Conservation (phyloP, 2,888 invertebrate genomes). For the Imbricaverruca yamaguchii region DNA sequence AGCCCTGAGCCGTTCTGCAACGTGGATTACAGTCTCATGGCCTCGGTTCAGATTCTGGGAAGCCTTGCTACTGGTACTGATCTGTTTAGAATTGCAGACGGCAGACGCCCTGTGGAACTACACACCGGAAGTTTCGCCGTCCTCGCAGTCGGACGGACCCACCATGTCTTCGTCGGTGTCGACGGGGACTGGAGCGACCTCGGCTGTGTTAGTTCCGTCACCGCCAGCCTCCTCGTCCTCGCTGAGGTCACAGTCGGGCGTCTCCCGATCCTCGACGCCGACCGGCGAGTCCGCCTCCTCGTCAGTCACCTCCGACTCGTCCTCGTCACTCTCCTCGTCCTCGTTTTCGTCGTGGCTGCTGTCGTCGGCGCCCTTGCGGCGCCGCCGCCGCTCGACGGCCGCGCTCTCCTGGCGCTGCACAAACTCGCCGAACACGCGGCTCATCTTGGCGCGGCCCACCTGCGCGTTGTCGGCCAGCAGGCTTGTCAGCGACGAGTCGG, state of each 20-base stretch:
- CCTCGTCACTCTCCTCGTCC: conserved; percentile 20
- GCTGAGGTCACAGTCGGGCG: too few relatives aligned
- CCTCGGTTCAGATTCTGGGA: too few relatives aligned
- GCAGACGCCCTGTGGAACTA: too few relatives aligned
- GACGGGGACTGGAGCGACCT: not conserved
- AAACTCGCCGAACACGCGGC: conserved; percentile 32
- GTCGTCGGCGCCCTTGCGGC: not conserved
- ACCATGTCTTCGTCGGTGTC: not conserved
- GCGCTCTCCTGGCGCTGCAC: conserved; percentile 23
- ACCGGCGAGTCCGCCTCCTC: not conserved
- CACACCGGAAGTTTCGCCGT: not conserved
- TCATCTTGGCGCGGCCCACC: conserved; percentile 36
- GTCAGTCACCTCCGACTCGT: conserved; percentile 22
- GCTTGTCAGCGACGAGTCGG: conserved; percentile 47
- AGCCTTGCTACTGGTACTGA: too few relatives aligned
- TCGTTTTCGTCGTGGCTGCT: not conserved
- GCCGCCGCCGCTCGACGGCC: conserved; percentile 16
- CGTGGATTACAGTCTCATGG: too few relatives aligned
- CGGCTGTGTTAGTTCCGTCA: not conserved
- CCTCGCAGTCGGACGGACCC: not conserved
- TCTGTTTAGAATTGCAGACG: too few relatives aligned
- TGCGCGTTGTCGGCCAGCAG: conserved; percentile 53
- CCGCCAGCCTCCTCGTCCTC: not conserved
- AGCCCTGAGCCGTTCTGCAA: too few relatives aligned
- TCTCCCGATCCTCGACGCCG: too few relatives aligned